Base-by-base conservation (phyloP, 2,888 invertebrate species). In the Tachystola acroxantha region DNA sequence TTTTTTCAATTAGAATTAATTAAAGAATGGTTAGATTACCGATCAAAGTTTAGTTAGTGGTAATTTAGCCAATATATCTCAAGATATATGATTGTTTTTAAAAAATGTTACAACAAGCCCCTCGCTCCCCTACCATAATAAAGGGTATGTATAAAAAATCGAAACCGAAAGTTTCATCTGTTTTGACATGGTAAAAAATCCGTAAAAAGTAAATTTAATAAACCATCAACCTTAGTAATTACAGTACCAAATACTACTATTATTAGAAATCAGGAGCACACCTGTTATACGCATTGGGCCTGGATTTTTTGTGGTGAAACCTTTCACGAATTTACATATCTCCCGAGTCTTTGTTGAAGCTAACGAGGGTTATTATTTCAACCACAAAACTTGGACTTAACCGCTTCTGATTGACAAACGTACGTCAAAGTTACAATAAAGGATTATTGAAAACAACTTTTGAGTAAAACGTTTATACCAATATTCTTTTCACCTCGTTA, bases 241-340 rank as follows among this genome's bases (percentile, higher is more conserved):
- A 73, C 61, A 51, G 56, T 53, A 53, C 58, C 50, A 65, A 16
- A 16, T 16, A 6, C 16, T 4, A 39, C 66, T 53, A 67, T 66
- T 79, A 79, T 84, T 82, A 82, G 77, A 79, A 74, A 76, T 74
- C 71, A 71, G 59, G 61, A 70, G 53, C 61, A 62, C 82, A 84
- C 82, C 84, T 85, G 85, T 80, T 79, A 60, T 66, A 71, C 61
- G 64, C 62, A 66, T n/a, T 68, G 67, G 66, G 53, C 60, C 67
- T 58, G 64, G 60, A 62, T 75, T 81, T 84, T 85, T 84, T 84
- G 76, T 76, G 58, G 54, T 50, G 47, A 57, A 54, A 53, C 73
- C 78, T 77, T 79, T 78, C 70, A 62, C 71, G 53, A 75, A 82
- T 85, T 84, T 81, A 81, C 81, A 84, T 84, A 81, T 70, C 66